Conservation (phyloP, 2,888 invertebrate species). For the Allophyes oxyacanthae region DNA sequence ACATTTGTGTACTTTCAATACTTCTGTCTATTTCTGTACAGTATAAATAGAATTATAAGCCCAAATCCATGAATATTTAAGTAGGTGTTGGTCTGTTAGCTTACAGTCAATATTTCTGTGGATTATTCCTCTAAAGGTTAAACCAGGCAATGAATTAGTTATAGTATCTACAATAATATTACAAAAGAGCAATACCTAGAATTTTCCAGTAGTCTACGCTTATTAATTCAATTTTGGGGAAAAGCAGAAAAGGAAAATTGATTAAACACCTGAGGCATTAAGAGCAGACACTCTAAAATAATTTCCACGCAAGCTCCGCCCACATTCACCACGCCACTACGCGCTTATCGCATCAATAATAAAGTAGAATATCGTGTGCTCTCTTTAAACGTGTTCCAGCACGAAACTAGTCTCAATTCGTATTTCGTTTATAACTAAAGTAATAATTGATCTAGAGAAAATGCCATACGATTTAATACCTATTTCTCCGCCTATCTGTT, state of each 20-base stretch:
- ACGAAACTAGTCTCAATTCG: no score
- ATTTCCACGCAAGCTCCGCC: not conserved
- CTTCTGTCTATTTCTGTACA: no score
- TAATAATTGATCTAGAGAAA: no score
- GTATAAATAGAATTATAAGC: slow-evolving; percentile 5
- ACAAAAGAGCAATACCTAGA: slow-evolving; percentile 21
- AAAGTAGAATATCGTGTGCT: no score
- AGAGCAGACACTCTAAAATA: no score
- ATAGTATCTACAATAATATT: slow-evolving; percentile 12
- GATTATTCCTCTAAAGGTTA: slow-evolving; percentile 20
- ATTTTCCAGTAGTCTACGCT: slow-evolving; percentile 13
- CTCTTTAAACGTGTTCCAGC: no score
- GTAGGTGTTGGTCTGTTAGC: slow-evolving; percentile 2
- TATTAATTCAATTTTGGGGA: not conserved
- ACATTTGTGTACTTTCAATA: no score
- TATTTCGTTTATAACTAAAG: no score
- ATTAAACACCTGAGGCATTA: slow-evolving; percentile 9
- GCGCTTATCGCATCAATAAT: no score
- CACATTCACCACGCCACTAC: no score
- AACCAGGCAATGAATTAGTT: slow-evolving; percentile 13
- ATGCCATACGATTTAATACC: no score
- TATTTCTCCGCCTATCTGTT: no score
- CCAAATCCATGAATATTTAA: slow-evolving; percentile 2
- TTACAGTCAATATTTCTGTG: slow-evolving; percentile 8
- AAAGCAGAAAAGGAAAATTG: slow-evolving; percentile 8